Conservation (phyloP, 2,888 invertebrate species). For the Polymixis lichenea region DNA sequence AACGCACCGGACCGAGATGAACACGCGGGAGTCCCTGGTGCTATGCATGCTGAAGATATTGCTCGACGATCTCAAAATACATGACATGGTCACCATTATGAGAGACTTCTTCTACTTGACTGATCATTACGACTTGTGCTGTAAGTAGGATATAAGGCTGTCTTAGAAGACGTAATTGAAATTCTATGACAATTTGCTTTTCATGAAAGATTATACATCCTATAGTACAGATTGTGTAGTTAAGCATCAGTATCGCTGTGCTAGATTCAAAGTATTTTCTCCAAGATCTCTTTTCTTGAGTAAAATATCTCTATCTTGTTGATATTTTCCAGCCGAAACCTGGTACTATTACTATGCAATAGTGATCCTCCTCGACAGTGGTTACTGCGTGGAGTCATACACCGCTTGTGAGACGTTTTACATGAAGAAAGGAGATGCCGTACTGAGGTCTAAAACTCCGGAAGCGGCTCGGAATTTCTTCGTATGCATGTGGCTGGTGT, state of each 20-base stretch:
- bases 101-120: conserved; percentile 79
- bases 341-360: conserved; percentile 91
- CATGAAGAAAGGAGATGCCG: conserved; percentile 88
- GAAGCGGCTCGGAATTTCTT: conserved; percentile 90
- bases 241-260: not conserved
- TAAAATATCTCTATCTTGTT: not conserved
- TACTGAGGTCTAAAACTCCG: conserved; percentile 84
- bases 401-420: conserved; percentile 88
- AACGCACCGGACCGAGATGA: conserved; percentile 63
- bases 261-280: not conserved
- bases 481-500: conserved; percentile 92
- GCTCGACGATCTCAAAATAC: conserved; percentile 75
- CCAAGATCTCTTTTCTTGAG: not conserved
- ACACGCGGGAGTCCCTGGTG: conserved; percentile 74
- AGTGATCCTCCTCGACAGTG: conserved; percentile 91
- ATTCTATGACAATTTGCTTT: not conserved
- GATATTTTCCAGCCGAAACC: conserved; percentile 81
- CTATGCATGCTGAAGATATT: conserved; percentile 79
- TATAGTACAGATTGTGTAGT: not conserved
- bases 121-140: conserved; percentile 74
- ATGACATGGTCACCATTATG: conserved; percentile 81
- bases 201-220: not conserved
- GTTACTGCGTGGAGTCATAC: conserved; percentile 88
- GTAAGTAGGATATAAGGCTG: conserved; percentile 34
- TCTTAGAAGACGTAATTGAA: not conserved